Evolutionary conservation across 2,797 vertebrate genomes (phyloP).

Genomic region (Trichosurus vulpecula): DNA sequence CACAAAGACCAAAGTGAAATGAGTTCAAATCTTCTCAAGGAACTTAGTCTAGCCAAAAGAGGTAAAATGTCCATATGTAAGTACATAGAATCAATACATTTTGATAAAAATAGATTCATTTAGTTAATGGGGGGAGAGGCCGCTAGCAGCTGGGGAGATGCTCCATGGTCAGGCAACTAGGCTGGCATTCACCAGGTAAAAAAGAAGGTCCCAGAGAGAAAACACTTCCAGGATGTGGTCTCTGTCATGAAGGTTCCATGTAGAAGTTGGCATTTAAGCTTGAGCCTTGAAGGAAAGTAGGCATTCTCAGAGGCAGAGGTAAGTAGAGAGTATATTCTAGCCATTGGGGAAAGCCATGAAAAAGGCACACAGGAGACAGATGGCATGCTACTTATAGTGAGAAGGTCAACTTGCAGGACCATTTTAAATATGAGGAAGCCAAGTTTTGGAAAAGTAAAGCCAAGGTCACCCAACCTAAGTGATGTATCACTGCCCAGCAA

Average conservation of each 20-base stretch:
- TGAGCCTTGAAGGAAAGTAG: not conserved
- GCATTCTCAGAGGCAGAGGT: not conserved
- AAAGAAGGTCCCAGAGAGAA: not conserved
- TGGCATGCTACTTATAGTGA: not conserved
- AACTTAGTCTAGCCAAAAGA: not conserved
- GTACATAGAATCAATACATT: not conserved
- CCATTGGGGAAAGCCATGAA: not conserved
- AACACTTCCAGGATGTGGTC: not conserved
- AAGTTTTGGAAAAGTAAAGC: not conserved
- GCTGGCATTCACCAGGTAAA: not conserved
- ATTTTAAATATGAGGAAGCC: not conserved
- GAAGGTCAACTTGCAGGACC: not conserved
- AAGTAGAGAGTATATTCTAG: not conserved
- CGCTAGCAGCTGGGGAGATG: not conserved
- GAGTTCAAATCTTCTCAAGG: not conserved
- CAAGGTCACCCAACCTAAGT: not conserved
- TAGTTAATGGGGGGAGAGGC: not conserved
- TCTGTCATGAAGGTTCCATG: not conserved
- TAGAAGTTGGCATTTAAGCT: not conserved
- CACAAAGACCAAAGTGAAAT: not conserved
- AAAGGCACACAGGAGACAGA: not conserved
- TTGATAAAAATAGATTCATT: not conserved
- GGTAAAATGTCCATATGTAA: not conserved
- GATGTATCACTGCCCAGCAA: not conserved
- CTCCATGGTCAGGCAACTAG: not conserved